Evolutionary conservation across 2,797 vertebrate genomes (phyloP).

Genomic region (Sebastes iracundus): DNA sequence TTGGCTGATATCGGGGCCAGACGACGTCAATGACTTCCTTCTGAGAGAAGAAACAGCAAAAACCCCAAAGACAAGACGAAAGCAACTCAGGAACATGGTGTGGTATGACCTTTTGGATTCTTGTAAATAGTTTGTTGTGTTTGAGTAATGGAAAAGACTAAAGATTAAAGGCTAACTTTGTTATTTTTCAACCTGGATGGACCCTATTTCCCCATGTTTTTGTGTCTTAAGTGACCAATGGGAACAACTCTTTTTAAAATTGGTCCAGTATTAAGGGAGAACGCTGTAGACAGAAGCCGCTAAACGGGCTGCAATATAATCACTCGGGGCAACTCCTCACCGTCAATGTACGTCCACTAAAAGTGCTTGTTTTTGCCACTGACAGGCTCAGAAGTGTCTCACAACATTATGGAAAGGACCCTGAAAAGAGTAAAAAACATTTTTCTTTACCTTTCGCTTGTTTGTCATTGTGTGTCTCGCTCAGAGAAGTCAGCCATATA

Average conservation of each 20-base stretch:
- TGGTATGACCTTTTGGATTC: background rate
- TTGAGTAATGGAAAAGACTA: conserved; percentile 9
- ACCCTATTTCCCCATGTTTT: background rate
- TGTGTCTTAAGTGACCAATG: background rate
- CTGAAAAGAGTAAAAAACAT: no score
- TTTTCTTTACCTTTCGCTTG: no score
- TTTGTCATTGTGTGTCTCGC: no score
- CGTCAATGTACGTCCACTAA: background rate
- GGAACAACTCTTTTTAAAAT: background rate
- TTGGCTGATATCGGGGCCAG: background rate
- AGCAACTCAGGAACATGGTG: background rate
- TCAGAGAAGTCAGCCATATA: no score
- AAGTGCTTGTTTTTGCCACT: background rate
- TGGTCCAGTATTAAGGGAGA: background rate
- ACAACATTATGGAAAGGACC: background rate
- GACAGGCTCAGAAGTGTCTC: background rate
- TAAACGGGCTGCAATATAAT: background rate
- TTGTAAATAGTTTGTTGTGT: conserved; percentile 6
- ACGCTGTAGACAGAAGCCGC: background rate
- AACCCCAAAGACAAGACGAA: background rate
- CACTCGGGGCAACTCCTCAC: background rate
- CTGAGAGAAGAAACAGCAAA: background rate
- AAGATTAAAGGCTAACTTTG: background rate
- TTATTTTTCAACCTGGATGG: background rate
- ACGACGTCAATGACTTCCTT: background rate